These are phyloP conservation scores for Encarsia formosa DNA, from an alignment of 2,888 invertebrate species.

Conservation along the genomic window DNA sequence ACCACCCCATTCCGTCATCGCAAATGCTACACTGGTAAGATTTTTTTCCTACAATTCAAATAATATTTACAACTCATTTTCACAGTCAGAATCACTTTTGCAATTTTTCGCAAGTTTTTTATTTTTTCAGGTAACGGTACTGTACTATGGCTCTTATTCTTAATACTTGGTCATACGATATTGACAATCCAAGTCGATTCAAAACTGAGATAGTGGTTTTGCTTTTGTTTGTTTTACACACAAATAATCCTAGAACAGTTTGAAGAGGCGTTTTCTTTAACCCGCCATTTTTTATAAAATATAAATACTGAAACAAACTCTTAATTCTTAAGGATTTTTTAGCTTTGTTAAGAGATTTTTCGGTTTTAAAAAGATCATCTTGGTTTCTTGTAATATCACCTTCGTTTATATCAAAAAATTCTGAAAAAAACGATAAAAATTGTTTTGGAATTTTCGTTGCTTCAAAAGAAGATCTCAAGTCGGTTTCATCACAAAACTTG, in stretches of 20 bases:
- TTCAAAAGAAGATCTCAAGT: background rate
- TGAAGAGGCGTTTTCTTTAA: conserved; percentile 4
- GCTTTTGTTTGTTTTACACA: background rate
- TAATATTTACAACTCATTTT: too few relatives aligned
- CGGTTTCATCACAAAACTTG: background rate
- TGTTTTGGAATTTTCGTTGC: background rate
- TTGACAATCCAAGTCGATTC: conserved; percentile 2
- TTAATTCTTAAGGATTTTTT: background rate
- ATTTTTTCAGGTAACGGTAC: too few relatives aligned
- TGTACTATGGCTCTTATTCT: too few relatives aligned
- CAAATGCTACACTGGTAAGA: too few relatives aligned
- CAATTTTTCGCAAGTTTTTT: too few relatives aligned
- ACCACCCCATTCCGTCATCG: too few relatives aligned
- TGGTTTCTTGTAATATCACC: too few relatives aligned
- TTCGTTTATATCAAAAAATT: background rate
- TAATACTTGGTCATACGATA: conserved; percentile 1
- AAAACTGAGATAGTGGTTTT: conserved; percentile 1
- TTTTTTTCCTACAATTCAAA: too few relatives aligned
- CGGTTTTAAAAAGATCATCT: background rate
- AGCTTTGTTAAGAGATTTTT: background rate
- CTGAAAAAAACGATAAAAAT: background rate
- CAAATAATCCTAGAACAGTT: background rate
- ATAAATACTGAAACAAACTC: conserved; percentile 1
- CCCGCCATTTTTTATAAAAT: background rate
- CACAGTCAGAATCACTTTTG: too few relatives aligned